These are phyloP conservation scores for Akabosia matsudoensis DNA, from an alignment of 1,140 invertebrate species.

Conservation along the genomic window DNA sequence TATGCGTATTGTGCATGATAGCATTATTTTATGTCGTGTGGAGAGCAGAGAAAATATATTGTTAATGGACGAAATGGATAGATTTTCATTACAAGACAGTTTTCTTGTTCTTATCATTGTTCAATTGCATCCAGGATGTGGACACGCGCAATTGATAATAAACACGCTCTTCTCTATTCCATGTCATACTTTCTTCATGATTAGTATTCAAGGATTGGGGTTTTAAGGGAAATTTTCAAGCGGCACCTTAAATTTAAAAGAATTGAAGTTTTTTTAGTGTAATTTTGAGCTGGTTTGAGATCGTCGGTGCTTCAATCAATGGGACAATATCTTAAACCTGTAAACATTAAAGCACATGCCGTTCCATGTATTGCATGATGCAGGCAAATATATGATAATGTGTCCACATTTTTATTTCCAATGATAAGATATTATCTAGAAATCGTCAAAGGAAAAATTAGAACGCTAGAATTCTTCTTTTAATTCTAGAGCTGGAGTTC, in stretches of 20 bases:
- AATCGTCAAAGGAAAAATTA: neutral
- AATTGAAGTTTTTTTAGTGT: no score
- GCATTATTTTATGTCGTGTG: neutral
- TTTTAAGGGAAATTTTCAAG: neutral
- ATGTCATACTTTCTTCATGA: neutral
- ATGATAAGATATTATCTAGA: constrained; percentile 2
- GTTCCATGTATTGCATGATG: no score
- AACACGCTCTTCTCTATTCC: neutral
- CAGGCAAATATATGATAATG: no score
- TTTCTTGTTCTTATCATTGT: no score
- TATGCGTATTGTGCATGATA: neutral
- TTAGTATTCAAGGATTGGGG: neutral
- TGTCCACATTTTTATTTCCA: neutral
- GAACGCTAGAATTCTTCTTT: neutral
- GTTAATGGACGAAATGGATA: no score
- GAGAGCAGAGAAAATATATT: neutral
- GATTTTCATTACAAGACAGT: neutral
- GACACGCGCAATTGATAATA: neutral
- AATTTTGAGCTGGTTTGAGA: no score
- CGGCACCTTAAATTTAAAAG: no score
- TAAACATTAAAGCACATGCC: no score
- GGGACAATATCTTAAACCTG: neutral
- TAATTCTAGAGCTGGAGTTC: neutral
- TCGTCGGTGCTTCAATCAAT: neutral
- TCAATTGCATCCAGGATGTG: neutral